phyloP scores from a whole-genome alignment of 2,888 invertebrate genomes.

The Hirtodrosophila duncani region DNA sequence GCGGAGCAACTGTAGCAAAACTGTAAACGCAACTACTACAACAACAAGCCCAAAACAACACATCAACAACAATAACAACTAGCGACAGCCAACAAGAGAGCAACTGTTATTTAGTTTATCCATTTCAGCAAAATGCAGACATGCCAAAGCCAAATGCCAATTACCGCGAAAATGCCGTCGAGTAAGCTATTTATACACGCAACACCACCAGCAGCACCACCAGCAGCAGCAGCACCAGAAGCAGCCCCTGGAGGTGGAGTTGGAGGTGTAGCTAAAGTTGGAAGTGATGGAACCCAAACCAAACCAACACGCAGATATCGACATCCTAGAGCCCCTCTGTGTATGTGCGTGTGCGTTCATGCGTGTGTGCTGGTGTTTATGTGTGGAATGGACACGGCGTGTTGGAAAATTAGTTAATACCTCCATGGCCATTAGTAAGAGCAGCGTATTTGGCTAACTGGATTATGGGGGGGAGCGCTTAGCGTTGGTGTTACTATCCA shows the following conservation, averaged over 20 bases:
- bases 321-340: neutral
- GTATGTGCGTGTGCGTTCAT: neutral
- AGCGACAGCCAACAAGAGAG: constrained; percentile 5
- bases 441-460: constrained; percentile 43
- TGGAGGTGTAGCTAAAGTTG: no score
- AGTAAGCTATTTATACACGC: constrained; percentile 46
- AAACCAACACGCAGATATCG: constrained; percentile 5
- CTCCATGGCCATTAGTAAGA: constrained; percentile 42
- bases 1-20: no score
- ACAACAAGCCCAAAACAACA: constrained; percentile 9
- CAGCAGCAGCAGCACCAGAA: constrained; percentile 10
- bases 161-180: constrained; percentile 53
- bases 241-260: constrained; percentile 8
- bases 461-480: constrained; percentile 26
- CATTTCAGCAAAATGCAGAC: constrained; percentile 16
- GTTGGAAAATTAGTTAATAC: constrained; percentile 44
- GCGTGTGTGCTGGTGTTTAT: neutral
- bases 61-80: constrained; percentile 15
- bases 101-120: constrained; percentile 30
- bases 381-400: neutral
- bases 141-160: constrained; percentile 47
- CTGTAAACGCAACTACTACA: constrained; percentile 9
- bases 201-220: no score
- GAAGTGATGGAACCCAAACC: constrained; percentile 7
- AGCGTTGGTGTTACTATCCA: constrained; percentile 10